Percentiles rank a stretch among this genome's conserved stretches.
These are phyloP conservation scores for Mugil cephalus DNA, from an alignment of 2,113 vertebrate genomes.

Conservation along the genomic window DNA sequence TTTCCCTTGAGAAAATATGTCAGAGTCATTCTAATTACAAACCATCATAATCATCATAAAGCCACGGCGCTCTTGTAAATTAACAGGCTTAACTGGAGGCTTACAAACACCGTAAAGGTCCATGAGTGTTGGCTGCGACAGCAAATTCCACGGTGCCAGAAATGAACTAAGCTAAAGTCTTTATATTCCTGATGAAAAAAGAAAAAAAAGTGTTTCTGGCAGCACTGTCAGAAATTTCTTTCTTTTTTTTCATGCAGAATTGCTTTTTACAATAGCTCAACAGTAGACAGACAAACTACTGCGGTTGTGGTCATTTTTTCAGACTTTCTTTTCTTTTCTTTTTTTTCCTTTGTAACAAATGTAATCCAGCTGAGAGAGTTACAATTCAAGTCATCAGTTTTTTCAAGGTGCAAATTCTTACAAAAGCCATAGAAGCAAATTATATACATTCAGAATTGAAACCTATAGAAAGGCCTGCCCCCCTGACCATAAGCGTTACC, in stretches of 20 bases:
- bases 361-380: no score
- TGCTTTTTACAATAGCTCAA: not conserved
- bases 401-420: no score
- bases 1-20: conserved; percentile 28
- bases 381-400: no score
- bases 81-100: conserved; percentile 1
- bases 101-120: conserved; percentile 6
- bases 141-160: not conserved
- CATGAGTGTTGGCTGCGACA: not conserved
- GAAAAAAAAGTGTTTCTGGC: not conserved
- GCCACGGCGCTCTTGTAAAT: not conserved
- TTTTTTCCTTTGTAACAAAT: no score
- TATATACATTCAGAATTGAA: no score
- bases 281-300: not conserved
- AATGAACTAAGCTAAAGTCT: not conserved
- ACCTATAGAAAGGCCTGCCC: no score
- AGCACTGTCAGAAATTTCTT: not conserved
- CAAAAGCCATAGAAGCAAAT: no score
- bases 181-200: not conserved
- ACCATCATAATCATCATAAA: conserved; percentile 26
- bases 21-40: conserved; percentile 34
- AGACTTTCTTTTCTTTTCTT: no score
- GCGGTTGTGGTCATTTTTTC: no score
- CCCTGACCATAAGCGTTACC: no score
- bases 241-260: not conserved